Percentiles rank a stretch among this genome's conserved stretches.
Conservation (phyloP, 2,113 vertebrate genomes). For the Gobiocypris rarus region DNA sequence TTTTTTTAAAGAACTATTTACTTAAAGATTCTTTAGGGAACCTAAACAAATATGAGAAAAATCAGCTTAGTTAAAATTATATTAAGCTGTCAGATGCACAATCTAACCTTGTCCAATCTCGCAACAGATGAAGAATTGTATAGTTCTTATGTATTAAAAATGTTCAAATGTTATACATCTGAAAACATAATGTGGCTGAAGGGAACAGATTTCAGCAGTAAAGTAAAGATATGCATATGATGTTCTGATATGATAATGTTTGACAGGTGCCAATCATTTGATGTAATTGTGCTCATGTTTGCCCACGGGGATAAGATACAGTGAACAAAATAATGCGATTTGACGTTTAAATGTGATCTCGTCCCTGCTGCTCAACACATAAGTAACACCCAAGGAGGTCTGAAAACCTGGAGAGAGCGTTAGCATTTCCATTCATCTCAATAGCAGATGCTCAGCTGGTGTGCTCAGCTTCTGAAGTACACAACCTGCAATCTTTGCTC, state of each 20-base stretch:
- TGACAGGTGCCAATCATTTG: conserved; percentile 37
- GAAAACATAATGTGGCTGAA: neutral
- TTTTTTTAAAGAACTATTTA: too few species aligned
- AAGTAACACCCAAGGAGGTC: conserved; percentile 10
- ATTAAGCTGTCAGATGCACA: too few species aligned
- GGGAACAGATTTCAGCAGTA: neutral
- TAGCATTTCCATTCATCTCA: conserved; percentile 24
- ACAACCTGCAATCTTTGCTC: conserved; percentile 12
- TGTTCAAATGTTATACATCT: neutral
- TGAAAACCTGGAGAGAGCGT: neutral
- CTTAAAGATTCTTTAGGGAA: too few species aligned
- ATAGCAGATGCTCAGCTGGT: conserved; percentile 19
- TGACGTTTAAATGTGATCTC: conserved; percentile 41
- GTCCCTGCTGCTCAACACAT: conserved; percentile 9
- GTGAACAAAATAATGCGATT: neutral
- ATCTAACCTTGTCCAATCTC: neutral
- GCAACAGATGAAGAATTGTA: neutral
- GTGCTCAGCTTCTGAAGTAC: neutral
- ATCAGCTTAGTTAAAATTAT: too few species aligned
- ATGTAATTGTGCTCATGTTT: conserved; percentile 29
- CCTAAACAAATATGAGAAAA: too few species aligned
- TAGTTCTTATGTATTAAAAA: neutral
- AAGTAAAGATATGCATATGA: neutral
- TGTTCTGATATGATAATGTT: conserved; percentile 12
- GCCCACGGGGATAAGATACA: conserved; percentile 32